A percentile compares a stretch with the other conserved stretches of the same genome.
Conservation (phyloP, 2,797 vertebrate species). For the Prunella strophiata region DNA sequence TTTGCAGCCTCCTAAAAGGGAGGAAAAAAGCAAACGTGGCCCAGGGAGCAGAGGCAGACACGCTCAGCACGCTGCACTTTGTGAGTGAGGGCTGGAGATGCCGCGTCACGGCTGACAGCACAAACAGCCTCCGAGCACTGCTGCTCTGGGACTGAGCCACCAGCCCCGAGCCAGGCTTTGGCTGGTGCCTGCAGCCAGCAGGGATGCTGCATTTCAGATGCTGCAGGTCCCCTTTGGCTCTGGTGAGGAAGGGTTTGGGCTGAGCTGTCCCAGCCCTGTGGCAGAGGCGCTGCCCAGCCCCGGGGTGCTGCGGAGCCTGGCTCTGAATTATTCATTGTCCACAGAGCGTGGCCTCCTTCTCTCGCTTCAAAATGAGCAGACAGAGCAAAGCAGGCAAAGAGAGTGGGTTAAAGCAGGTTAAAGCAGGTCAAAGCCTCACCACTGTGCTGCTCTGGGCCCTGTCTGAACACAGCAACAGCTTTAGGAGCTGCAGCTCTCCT, state of each 20-base stretch:
- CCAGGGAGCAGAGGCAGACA: background rate
- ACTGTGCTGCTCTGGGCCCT: background rate
- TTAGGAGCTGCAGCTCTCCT: background rate
- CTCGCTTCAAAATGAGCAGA: slow-evolving; percentile 34
- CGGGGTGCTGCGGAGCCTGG: background rate
- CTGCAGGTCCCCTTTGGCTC: background rate
- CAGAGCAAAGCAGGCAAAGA: background rate
- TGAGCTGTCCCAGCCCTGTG: background rate
- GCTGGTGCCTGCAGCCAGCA: background rate
- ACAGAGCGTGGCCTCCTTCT: slow-evolving; percentile 68
- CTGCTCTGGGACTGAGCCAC: background rate
- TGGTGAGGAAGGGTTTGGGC: background rate
- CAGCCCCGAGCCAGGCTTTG: background rate
- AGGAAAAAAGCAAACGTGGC: background rate
- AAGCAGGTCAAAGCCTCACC: slow-evolving; percentile 39
- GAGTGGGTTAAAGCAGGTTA: slow-evolving; percentile 41
- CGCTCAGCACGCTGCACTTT: background rate
- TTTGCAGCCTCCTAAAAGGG: background rate
- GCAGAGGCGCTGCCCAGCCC: slow-evolving; percentile 63
- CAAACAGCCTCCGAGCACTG: background rate
- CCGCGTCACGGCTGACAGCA: background rate
- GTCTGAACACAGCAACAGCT: background rate
- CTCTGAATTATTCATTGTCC: slow-evolving; percentile 82
- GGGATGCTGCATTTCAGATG: background rate
- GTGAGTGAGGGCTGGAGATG: background rate